These are phyloP conservation scores for Gymnosoma rotundatum DNA, from an alignment of 2,888 invertebrate species.

Conservation along the genomic window DNA sequence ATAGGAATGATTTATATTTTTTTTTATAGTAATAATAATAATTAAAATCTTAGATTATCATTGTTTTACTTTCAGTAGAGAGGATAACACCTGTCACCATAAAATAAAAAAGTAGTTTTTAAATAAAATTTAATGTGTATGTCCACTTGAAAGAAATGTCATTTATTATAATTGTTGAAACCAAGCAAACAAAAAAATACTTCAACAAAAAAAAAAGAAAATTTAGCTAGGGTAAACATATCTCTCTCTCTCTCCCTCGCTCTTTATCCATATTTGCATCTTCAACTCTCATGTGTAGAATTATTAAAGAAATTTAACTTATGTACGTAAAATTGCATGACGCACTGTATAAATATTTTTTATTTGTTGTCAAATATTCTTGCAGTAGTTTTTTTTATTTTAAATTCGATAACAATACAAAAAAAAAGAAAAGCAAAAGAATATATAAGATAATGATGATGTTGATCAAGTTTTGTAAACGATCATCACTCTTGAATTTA, in stretches of 20 bases:
- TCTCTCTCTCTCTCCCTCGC: not conserved
- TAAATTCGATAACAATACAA: constrained; percentile 62
- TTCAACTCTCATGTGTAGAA: not conserved
- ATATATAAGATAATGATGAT: constrained; percentile 7
- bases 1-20: no score
- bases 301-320: not conserved
- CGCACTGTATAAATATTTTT: constrained; percentile 27
- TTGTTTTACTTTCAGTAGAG: not conserved
- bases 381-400: constrained; percentile 20
- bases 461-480: constrained; percentile 38
- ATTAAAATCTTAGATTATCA: not conserved
- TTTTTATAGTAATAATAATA: not conserved
- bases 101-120: not conserved
- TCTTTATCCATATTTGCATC: not conserved
- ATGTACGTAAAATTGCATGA: constrained; percentile 20
- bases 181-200: not conserved
- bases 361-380: constrained; percentile 20
- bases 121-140: not conserved
- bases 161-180: not conserved
- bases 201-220: not conserved
- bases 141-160: not conserved
- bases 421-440: constrained; percentile 6
- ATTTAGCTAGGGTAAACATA: not conserved
- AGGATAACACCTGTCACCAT: not conserved
- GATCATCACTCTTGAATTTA: constrained; percentile 65